These are phyloP conservation scores for Ormia ochracea DNA, from an alignment of 2,888 invertebrate species.

Conservation along the genomic window DNA sequence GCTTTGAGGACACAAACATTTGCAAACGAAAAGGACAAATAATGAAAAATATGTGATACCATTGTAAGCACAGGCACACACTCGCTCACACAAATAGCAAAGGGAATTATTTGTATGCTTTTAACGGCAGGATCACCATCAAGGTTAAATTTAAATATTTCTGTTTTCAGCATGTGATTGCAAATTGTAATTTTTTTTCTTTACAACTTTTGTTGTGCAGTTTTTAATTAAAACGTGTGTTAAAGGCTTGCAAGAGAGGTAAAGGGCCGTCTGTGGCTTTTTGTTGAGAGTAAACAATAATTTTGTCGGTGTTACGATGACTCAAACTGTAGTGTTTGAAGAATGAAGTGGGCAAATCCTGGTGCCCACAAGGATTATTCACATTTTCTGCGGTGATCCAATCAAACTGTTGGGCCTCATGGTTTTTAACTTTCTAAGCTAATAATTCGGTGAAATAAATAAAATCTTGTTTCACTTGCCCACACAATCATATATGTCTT, in stretches of 20 bases:
- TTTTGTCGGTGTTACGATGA: not conserved
- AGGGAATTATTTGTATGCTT: not conserved
- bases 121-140: not conserved
- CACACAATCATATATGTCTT: too few species aligned
- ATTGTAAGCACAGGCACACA: not conserved
- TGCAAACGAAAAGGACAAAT: slow-evolving; percentile 31
- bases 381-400: too few species aligned
- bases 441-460: too few species aligned
- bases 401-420: too few species aligned
- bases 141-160: slow-evolving; percentile 37
- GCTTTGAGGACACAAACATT: not conserved
- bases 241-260: not conserved
- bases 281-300: not conserved
- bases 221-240: slow-evolving; percentile 32
- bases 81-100: not conserved
- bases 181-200: not conserved
- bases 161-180: slow-evolving; percentile 36
- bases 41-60: slow-evolving; percentile 26
- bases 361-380: too few species aligned
- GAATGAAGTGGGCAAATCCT: too few species aligned
- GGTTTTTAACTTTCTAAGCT: too few species aligned
- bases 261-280: not conserved
- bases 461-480: too few species aligned
- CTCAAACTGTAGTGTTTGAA: too few species aligned
- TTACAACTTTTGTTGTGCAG: not conserved